Evolutionary conservation across 2,797 vertebrate genomes (phyloP), one percentile per base, ranked within the genome.

Genomic region (Poeciliopsis infans): DNA sequence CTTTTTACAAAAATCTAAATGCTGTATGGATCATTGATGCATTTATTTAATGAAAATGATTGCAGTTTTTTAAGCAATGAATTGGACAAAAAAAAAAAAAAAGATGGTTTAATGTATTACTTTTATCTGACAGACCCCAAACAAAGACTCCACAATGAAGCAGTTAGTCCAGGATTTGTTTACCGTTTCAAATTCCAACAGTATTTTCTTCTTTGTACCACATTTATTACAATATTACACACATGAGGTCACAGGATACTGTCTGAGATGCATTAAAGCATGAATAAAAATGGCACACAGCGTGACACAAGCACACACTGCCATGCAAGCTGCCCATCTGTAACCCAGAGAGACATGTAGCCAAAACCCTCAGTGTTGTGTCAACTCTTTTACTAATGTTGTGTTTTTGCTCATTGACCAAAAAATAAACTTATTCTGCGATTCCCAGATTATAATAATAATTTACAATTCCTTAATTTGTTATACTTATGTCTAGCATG

Each of bases 221-320:
- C 36, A 39, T 75, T 75, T 66, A 46, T 39, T 36, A 70, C 39
- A 28, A 15, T 39, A 7, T n/a, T 15, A 70, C 12, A 69, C n/a
- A 45, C 49, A 57, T 23, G 31, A 15, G 55, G 1, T 28, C 5
- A 57, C 36, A 28, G 59, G 61, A 83, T 47, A 80, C 70, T 53
- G 68, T 70, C 76, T 31, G 25, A 57, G 39, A 36, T 59, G 68
- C 20, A 79, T 79, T 43, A 55, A 70, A 68, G 71, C 79, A 81
- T 74, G 83, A 84, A 78, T 75, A 88, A 93, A 91, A 83, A 88
- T 92, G 89, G 86, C 75, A 77, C 90, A 33, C 91, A 87, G 91
- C 80, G 33, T 83, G 93, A 91, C 72, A 80, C 83, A 85, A 79
- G 74, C 89, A 87, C 89, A 91, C 87, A 93, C 89, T 84, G 86